These are phyloP conservation scores for Avahi laniger DNA, from an alignment of 2,797 vertebrate genomes.

Conservation along the genomic window DNA sequence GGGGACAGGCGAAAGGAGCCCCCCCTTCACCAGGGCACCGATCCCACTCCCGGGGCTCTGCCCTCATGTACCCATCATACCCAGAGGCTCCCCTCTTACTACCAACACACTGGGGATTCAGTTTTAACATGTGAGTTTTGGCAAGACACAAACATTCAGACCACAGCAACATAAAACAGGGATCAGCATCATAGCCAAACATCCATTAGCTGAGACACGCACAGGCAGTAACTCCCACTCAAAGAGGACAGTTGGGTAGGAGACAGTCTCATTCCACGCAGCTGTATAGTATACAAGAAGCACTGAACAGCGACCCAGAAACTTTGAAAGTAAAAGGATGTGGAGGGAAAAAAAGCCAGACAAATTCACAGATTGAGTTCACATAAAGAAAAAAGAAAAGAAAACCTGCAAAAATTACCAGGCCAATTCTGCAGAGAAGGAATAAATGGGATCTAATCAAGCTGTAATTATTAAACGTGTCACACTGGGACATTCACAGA, in stretches of 20 bases:
- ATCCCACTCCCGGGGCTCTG: too few species aligned
- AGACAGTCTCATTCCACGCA: accelerated
- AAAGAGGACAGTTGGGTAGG: not conserved
- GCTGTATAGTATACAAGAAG: not conserved
- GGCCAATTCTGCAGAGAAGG: not conserved
- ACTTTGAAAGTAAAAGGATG: not conserved
- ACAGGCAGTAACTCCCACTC: accelerated
- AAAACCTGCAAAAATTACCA: not conserved
- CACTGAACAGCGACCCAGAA: not conserved
- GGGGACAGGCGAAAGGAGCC: not conserved
- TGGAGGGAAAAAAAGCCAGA: too few species aligned
- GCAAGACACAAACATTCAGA: not conserved
- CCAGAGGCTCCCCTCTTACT: not conserved
- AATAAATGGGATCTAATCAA: not conserved
- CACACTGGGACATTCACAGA: accelerated
- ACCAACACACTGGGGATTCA: accelerated
- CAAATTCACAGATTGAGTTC: too few species aligned
- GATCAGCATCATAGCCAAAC: not conserved
- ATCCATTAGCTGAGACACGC: too few species aligned
- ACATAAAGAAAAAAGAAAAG: not conserved
- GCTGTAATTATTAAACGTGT: not conserved
- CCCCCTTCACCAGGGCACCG: not conserved
- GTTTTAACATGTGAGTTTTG: not conserved
- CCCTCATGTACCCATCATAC: accelerated
- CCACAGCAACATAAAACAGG: not conserved